Evolutionary conservation across 2,113 vertebrate species (phyloP).

Genomic region (Prochilodus magdalenae): DNA sequence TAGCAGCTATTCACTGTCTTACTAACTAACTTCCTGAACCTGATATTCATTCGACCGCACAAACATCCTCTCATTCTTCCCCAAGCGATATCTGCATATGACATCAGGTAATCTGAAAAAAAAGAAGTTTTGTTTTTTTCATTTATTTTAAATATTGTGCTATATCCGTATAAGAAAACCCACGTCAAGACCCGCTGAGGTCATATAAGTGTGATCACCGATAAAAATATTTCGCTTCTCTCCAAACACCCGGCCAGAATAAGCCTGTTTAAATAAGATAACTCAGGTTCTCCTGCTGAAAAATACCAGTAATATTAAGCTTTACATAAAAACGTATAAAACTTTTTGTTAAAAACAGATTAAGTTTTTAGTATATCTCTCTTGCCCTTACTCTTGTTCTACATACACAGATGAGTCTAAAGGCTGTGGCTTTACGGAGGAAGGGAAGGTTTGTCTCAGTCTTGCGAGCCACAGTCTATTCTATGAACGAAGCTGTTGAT

Average conservation of each 20-base stretch:
- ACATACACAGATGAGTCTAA: slow-evolving; percentile 62
- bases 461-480: not conserved
- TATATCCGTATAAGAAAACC: slow-evolving; percentile 75
- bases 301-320: slow-evolving; percentile 92
- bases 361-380: slow-evolving; percentile 66
- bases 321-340: slow-evolving; percentile 95
- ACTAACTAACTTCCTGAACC: not conserved
- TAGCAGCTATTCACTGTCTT: not conserved
- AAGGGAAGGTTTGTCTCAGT: slow-evolving; percentile 47
- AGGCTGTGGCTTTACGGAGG: slow-evolving; percentile 62
- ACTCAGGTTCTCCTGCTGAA: slow-evolving; percentile 88
- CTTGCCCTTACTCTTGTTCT: slow-evolving; percentile 35
- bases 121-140: too few species aligned
- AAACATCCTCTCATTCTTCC: slow-evolving; percentile 40
- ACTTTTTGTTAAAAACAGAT: slow-evolving; percentile 85
- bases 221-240: slow-evolving; percentile 80
- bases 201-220: slow-evolving; percentile 62
- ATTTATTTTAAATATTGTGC: slow-evolving; percentile 72
- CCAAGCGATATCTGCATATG: slow-evolving; percentile 53
- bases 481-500: not conserved
- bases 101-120: slow-evolving; percentile 77
- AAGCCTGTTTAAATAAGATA: slow-evolving; percentile 86
- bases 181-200: slow-evolving; percentile 65
- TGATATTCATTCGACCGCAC: slow-evolving; percentile 24
- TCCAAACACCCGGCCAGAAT: slow-evolving; percentile 68